Base-by-base conservation (phyloP, 2,888 invertebrate genomes). In the Dasysyrphus tricinctus region DNA sequence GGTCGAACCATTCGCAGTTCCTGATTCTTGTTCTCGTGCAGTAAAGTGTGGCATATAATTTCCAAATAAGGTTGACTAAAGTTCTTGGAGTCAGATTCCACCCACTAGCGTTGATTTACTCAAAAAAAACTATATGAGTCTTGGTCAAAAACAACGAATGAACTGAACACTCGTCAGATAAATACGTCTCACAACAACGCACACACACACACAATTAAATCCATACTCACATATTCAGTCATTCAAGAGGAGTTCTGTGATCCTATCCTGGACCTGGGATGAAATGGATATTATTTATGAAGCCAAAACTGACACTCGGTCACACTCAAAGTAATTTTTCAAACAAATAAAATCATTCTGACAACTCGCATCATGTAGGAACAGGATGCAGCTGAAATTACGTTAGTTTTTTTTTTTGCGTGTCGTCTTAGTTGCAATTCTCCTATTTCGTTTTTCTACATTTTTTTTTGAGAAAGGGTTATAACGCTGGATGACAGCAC, bases 201-300 rank as follows among this genome's bases (percentile, higher is more conserved):
- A 42, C 19, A 29, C 16, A 34, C 39, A 59, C 12, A 24, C 12
- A 12, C 3, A 19, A 47, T 2, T 5, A 3, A 12, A 0, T 1
- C 7, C 14, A 12, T 8, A 3, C 7, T 54, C 4, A 54, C 3
- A n/a, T 54, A 54, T 11, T 39, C 37, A n/a, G 37, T n/a, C 24
- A 37, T 39, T 69, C 51, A 29, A 78, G 59, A 54, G 29, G 42
- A 63, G 54, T 49, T 56, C 6, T 3, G 1, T 54, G 14, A 29
- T 29, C 24, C 16, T 32, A 44, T 29, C 32, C 19, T 29, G 32
- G 51, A 24, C 51, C 24, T 8, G 44, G 44, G 49, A 67, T 56
- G 82, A 82, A 86, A 82, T 82, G 86, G 86, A 82, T 86, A 86
- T 86, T 86, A 82, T 86, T 86, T 86, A 82, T 86, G 82, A 86